Evolutionary conservation across 2,797 vertebrate species (phyloP).

Genomic region (Strix occidentalis): DNA sequence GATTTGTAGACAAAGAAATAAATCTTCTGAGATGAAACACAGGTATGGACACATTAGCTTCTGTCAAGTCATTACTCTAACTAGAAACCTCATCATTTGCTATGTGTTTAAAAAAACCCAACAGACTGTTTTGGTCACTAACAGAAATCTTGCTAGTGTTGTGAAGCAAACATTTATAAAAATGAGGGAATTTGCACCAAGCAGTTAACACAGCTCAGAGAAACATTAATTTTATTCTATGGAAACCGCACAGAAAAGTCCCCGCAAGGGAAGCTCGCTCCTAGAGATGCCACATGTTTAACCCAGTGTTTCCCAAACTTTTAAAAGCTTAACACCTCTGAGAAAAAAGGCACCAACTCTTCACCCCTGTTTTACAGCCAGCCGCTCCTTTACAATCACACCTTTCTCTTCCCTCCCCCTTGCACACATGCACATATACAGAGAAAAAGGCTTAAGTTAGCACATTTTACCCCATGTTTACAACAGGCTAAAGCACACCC

Average conservation of each 20-base stretch:
- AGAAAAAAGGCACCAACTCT: slow-evolving; percentile 53
- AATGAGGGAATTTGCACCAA: slow-evolving; percentile 42
- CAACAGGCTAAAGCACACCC: neutral
- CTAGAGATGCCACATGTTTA: slow-evolving; percentile 37
- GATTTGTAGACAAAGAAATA: slow-evolving; percentile 37
- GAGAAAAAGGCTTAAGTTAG: slow-evolving; percentile 16
- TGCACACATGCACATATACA: neutral
- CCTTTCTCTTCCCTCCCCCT: slow-evolving; percentile 7
- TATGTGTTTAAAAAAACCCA: neutral
- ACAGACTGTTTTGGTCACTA: neutral
- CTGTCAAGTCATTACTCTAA: neutral
- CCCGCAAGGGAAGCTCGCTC: neutral
- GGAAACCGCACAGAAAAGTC: slow-evolving; percentile 30
- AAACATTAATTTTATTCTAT: slow-evolving; percentile 49
- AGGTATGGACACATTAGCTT: slow-evolving; percentile 17
- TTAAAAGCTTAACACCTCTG: slow-evolving; percentile 60
- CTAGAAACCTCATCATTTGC: neutral
- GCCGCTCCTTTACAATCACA: slow-evolving; percentile 3
- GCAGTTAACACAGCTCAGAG: slow-evolving; percentile 53
- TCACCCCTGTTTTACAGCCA: slow-evolving; percentile 46
- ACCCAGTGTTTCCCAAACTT: slow-evolving; percentile 47
- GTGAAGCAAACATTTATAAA: slow-evolving; percentile 22
- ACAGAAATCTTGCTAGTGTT: neutral
- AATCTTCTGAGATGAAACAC: neutral
- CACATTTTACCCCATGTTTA: neutral